Conservation (phyloP, 2,113 vertebrate species). For the Crotophaga sulcirostris region DNA sequence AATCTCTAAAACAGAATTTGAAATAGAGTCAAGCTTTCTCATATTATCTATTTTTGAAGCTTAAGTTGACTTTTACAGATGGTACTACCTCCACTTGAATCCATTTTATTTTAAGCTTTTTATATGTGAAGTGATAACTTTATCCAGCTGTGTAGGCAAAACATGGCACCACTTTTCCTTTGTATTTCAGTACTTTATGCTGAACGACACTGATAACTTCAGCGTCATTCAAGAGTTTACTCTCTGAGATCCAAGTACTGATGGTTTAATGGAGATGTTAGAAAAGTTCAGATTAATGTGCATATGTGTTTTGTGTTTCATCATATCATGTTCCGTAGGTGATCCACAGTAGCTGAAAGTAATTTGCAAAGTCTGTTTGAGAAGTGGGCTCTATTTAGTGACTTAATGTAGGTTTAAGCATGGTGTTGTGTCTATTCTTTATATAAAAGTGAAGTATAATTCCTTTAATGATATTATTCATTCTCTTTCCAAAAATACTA, state of each 20-base stretch:
- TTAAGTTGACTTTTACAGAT: background rate
- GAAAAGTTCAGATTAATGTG: background rate
- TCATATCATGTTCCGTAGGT: background rate
- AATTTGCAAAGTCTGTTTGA: background rate
- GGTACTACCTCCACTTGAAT: background rate
- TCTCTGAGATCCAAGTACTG: background rate
- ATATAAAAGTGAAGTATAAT: background rate
- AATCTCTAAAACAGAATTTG: background rate
- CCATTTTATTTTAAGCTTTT: background rate
- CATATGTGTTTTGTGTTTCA: background rate
- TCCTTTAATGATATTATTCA: background rate
- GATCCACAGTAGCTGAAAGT: background rate
- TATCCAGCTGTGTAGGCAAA: background rate
- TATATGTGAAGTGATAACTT: background rate
- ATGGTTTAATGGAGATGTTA: background rate
- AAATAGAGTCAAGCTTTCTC: background rate
- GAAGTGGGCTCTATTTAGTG: background rate
- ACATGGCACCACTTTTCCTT: background rate
- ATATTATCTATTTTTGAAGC: background rate
- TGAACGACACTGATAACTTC: background rate
- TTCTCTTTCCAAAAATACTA: background rate
- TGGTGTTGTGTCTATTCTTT: background rate
- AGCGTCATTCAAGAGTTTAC: background rate
- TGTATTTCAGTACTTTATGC: background rate
- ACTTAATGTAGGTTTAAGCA: background rate